Evolutionary conservation across 2,113 vertebrate species (phyloP), one percentile per base, ranked within the genome.

Genomic region (Tylochromis polylepis): DNA sequence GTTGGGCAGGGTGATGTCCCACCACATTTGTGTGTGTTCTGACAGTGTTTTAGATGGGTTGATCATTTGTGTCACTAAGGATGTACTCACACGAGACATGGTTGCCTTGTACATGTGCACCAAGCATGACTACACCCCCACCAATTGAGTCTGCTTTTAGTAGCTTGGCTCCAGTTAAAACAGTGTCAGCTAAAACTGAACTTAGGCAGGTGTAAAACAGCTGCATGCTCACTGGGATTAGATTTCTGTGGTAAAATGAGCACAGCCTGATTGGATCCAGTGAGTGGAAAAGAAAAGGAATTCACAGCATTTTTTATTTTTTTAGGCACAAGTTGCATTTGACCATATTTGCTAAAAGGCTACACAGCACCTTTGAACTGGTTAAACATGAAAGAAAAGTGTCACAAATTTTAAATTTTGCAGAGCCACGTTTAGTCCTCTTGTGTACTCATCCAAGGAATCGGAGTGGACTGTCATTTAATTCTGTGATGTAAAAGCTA

Each of bases 21-120:
- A 58, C 0, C n/a, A 2, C 36, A 41, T 56, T 41, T 0, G n/a
- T 41, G 31, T 58, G 51, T 22, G 8, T 36, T 55, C 51, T 1
- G 1, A 38, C n/a, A 79, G 4, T 18, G 6, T 57, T 43, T 41
- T 41, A 4, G 1, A 18, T 24, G 16, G 8, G 43, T 16, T 46
- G 67, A 15, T 27, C 41, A 15, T 72, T 27, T 72, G 67, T 27
- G 5, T 72, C 67, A 29, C 41, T 72, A 16, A 0, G 0, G n/a
- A 24, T 0, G 22, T 6, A 0, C 65, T 43, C 38, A 3, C 24
- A 70, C 0, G 22, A 46, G 65, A 70, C 0, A 24, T 46, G 38
- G 3, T 29, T 75, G 15, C 0, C 2, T 46, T 27, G 67, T 51
- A 51, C 15, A 16, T 3, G 3, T 6, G 15, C 49, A 75, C 67